These are phyloP conservation scores for Smittia sp. DNA, from an alignment of 2,888 invertebrate species.

Conservation along the genomic window DNA sequence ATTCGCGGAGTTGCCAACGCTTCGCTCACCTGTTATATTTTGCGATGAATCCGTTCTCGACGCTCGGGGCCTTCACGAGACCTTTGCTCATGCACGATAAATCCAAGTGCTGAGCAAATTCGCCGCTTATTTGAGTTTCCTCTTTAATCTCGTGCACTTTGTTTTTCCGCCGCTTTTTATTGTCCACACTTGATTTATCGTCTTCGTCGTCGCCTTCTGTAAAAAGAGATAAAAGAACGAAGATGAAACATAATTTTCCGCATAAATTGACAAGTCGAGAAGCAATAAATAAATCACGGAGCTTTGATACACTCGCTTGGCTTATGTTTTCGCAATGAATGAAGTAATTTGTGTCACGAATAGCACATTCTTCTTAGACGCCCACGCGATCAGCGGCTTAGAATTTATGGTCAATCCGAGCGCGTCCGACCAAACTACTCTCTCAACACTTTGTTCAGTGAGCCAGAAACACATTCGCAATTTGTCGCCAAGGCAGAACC, in stretches of 20 bases:
- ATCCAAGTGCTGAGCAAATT: conserved; percentile 49
- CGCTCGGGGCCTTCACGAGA: conserved; percentile 50
- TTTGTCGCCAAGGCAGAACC: no score
- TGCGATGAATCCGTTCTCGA: conserved; percentile 49
- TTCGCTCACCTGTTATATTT: conserved; percentile 49
- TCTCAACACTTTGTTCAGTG: background rate
- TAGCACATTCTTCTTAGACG: background rate
- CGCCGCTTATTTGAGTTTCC: conserved; percentile 47
- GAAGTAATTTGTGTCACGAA: background rate
- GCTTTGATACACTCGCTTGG: background rate
- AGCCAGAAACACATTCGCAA: no score
- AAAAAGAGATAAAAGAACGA: background rate
- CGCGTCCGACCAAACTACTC: background rate
- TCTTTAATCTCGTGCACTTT: conserved; percentile 48
- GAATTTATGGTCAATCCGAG: conserved; percentile 9
- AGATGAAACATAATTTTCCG: background rate
- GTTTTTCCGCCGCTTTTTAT: conserved; percentile 44
- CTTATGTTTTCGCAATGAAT: background rate
- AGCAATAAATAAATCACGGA: background rate
- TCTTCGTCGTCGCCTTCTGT: background rate
- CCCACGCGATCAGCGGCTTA: background rate
- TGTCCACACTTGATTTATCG: conserved; percentile 33
- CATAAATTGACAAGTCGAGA: background rate
- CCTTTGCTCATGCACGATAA: conserved; percentile 50
- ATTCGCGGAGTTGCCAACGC: background rate